Evolutionary conservation across 2,797 vertebrate species (phyloP).

Genomic region (Sebastes hubbsi): DNA sequence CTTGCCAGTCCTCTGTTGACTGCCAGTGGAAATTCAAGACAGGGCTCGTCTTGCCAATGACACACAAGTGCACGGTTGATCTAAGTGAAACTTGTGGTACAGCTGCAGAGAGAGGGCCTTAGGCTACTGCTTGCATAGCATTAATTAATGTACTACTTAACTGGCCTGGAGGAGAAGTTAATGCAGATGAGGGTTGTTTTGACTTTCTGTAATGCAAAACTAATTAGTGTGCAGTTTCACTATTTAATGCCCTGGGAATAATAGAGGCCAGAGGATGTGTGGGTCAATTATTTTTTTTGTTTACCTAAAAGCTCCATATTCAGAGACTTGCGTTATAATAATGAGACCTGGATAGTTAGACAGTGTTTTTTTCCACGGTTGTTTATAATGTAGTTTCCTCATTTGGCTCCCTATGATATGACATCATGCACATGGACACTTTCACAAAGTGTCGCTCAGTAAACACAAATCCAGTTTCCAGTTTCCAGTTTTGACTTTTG

Average conservation of each 20-base stretch:
- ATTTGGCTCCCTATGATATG: conserved; percentile 41
- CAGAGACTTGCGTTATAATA: background rate
- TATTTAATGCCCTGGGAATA: background rate
- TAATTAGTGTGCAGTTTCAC: background rate
- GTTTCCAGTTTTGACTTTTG: conserved; percentile 68
- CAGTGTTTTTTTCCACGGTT: conserved; percentile 34
- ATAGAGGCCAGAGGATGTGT: background rate
- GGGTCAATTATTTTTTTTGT: conserved; percentile 3
- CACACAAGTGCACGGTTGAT: conserved; percentile 33
- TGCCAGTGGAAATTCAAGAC: conserved; percentile 64
- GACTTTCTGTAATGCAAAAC: background rate
- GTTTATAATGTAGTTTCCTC: conserved; percentile 23
- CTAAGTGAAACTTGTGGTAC: conserved; percentile 31
- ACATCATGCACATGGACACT: conserved; percentile 51
- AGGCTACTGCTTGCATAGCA: background rate
- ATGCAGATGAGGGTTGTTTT: background rate
- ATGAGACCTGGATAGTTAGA: background rate
- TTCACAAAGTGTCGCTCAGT: conserved; percentile 26
- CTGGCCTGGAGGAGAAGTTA: conserved; percentile 8
- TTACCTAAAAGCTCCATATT: background rate
- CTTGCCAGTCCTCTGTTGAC: conserved; percentile 57
- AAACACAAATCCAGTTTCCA: conserved; percentile 69
- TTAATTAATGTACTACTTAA: conserved; percentile 20
- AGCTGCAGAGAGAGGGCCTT: conserved; percentile 17
- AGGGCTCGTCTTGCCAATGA: conserved; percentile 34